Base-by-base conservation (phyloP, 2,888 invertebrate genomes). In the Cephus nigrinus region DNA sequence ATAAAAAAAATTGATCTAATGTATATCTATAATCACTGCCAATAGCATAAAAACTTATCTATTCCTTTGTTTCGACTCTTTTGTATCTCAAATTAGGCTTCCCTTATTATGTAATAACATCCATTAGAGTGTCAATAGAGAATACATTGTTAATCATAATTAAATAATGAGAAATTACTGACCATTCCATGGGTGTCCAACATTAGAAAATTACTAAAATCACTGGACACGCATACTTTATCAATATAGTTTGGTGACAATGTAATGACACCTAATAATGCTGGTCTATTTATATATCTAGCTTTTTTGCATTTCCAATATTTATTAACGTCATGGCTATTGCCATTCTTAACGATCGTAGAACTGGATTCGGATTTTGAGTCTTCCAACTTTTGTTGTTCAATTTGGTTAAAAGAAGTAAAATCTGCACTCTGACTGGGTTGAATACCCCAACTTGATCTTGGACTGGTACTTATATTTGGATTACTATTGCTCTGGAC, bases 171-270 rank as follows among this genome's bases (percentile, higher is more conserved):
- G 40, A 89, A 89, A 5, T 85, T 88, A 79, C 82, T 89, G 33
- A 91, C 85, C 33, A 86, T 86, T 4, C 91, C 91, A 73, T 90
- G 86, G 74, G 87, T 88, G 68, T 91, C 91, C 32, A 90, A 85
- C 32, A 87, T 88, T n/a, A 91, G 78, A 80, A 90, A 90, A 82
- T 90, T 90, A 30, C 84, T 85, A 79, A 91, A 91, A 82, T 91
- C 89, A 2, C 83, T 75, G 0, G 91, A 91, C 71, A 90, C 86
- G 76, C 86, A 89, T 75, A 91, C 82, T 78, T 90, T 90, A 4
- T 84, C 84, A 11, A 86, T 82, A 74, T 85, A 87, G 34, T 84
- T 87, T 0, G 87, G 84, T 33, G 91, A 88, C 69, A 90, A 78
- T 68, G 88, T 88, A 12, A 91, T 85, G 11, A 88, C 80, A 32